These are phyloP conservation scores for Dendropsophus ebraccatus DNA, from an alignment of 2,113 vertebrate genomes.

Conservation along the genomic window DNA sequence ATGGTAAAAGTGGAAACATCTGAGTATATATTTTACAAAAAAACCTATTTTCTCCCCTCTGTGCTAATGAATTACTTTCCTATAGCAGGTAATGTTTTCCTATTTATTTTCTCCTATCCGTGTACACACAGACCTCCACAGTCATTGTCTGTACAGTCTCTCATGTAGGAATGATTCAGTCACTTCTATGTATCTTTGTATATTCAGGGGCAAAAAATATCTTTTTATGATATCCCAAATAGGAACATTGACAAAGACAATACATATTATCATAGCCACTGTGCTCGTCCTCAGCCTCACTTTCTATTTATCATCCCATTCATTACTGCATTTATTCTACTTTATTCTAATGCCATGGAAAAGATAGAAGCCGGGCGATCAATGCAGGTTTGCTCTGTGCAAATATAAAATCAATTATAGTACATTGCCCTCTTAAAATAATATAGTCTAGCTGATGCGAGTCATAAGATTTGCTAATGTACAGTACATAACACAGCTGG, in stretches of 20 bases:
- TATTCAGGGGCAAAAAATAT: neutral
- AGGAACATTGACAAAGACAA: neutral
- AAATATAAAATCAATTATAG: constrained; percentile 1
- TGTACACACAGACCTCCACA: neutral
- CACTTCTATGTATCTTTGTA: neutral
- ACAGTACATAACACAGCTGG: neutral
- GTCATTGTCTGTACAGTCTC: no score
- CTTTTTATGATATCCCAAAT: neutral
- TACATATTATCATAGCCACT: neutral
- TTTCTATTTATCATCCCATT: neutral
- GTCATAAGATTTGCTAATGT: constrained; percentile 4
- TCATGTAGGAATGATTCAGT: neutral
- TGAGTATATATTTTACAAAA: no score
- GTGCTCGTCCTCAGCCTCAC: neutral
- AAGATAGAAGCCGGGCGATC: neutral
- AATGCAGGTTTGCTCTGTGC: neutral
- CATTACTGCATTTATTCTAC: neutral
- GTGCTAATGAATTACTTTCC: neutral
- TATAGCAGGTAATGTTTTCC: neutral
- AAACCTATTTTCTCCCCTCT: no score
- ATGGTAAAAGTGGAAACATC: no score
- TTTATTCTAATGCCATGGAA: neutral
- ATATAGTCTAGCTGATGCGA: neutral
- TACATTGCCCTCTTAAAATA: neutral
- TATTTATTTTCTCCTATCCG: neutral